Conservation (phyloP, 2,888 invertebrate species). For the Leistus spinibarbis region DNA sequence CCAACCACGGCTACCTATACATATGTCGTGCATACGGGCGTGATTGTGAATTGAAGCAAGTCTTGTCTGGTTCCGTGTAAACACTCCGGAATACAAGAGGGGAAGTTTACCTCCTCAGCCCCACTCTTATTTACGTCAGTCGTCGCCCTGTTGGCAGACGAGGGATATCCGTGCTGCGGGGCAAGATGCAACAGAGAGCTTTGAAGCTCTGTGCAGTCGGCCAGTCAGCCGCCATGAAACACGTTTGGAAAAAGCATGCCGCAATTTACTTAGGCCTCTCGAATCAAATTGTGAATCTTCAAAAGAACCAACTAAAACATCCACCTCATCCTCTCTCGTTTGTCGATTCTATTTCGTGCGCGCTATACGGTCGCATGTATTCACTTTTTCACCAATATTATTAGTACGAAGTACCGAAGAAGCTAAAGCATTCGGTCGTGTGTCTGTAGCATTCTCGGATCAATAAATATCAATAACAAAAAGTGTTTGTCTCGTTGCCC, state of each 20-base stretch:
- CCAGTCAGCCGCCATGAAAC: constrained; percentile 46
- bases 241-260: constrained; percentile 52
- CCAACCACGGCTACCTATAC: not conserved
- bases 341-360: not conserved
- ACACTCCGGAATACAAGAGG: constrained; percentile 9
- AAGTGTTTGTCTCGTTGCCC: too few species aligned
- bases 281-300: constrained; percentile 58
- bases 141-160: not conserved
- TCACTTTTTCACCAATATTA: too few species aligned
- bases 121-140: too few species aligned
- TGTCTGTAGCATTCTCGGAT: too few species aligned
- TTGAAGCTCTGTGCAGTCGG: constrained; percentile 27
- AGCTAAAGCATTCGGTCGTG: too few species aligned
- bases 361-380: not conserved
- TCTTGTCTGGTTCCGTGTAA: constrained; percentile 29
- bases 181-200: not conserved
- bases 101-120: not conserved
- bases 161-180: not conserved
- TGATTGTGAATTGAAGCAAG: constrained; percentile 33
- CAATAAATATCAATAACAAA: too few species aligned
- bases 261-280: constrained; percentile 57
- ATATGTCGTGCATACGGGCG: constrained; percentile 15
- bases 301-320: constrained; percentile 50
- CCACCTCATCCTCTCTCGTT: not conserved
- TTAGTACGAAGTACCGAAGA: too few species aligned